Percentiles rank a stretch among this genome's conserved stretches.
phyloP scores from a whole-genome alignment of 1,140 invertebrate species.

The Procambarus clarkii region DNA sequence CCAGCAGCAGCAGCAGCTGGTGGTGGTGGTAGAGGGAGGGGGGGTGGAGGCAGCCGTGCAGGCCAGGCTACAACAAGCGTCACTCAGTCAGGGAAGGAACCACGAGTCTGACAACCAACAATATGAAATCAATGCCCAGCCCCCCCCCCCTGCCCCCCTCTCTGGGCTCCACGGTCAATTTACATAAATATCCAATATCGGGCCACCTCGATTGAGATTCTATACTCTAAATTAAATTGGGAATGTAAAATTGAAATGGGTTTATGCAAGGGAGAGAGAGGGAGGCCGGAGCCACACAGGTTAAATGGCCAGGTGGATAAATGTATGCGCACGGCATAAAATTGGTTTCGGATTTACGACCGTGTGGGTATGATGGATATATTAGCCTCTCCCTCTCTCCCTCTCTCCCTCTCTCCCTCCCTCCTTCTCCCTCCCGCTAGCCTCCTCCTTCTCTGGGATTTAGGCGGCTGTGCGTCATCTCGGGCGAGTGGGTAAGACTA shows the following conservation, averaged over 20 bases:
- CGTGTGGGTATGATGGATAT: slow-evolving; percentile 63
- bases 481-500: not conserved
- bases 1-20: too few species aligned
- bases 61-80: too few species aligned
- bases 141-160: slow-evolving; percentile 1
- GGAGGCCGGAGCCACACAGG: not conserved
- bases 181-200: slow-evolving; percentile 70
- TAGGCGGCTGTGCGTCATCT: not conserved
- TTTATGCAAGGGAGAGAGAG: slow-evolving; percentile 43
- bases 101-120: too few species aligned
- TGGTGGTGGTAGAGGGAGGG: too few species aligned
- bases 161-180: slow-evolving; percentile 40
- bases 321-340: slow-evolving; percentile 64
- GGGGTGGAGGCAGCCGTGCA: too few species aligned
- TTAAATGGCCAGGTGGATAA: slow-evolving; percentile 38
- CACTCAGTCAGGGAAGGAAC: too few species aligned
- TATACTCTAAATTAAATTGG: slow-evolving; percentile 71
- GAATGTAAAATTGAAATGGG: slow-evolving; percentile 70
- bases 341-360: slow-evolving; percentile 62
- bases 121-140: slow-evolving; percentile 58
- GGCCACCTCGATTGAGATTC: slow-evolving; percentile 64
- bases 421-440: not conserved
- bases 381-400: slow-evolving; percentile 29
- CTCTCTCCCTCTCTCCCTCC: not conserved
- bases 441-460: slow-evolving; percentile 4